Conservation (phyloP, 2,888 invertebrate species). For the Disparrhopalites patrizii region DNA sequence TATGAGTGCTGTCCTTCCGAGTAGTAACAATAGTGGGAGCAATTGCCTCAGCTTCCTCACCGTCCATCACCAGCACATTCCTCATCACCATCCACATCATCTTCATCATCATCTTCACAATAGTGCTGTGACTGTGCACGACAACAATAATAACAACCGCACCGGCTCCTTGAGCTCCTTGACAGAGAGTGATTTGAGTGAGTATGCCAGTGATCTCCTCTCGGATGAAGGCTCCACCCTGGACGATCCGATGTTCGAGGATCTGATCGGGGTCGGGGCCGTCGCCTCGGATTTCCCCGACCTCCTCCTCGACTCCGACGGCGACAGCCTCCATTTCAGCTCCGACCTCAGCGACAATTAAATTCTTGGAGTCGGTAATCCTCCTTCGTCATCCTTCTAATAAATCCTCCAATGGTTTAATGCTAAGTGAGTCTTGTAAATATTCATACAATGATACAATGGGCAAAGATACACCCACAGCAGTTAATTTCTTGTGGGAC, state of each 20-base stretch:
- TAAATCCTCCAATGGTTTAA: too few species aligned
- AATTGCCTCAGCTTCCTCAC: not conserved
- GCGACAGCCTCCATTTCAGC: conserved; percentile 55
- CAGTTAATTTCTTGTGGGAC: too few species aligned
- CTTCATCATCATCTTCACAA: not conserved
- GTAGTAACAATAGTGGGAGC: not conserved
- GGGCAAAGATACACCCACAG: too few species aligned
- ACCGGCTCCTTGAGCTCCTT: conserved; percentile 47
- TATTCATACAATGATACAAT: too few species aligned
- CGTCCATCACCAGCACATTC: too few species aligned
- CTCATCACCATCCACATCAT: not conserved
- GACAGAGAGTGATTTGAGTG: conserved; percentile 48
- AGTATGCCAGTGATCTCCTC: conserved; percentile 48
- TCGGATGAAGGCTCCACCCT: conserved; percentile 51
- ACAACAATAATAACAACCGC: conserved; percentile 24
- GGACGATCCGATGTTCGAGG: conserved; percentile 51
- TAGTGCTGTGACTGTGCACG: not conserved
- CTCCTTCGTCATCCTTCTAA: too few species aligned
- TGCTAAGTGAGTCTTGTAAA: too few species aligned
- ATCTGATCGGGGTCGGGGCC: conserved; percentile 46
- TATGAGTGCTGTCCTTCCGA: not conserved
- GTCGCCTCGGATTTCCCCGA: conserved; percentile 51
- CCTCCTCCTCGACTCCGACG: conserved; percentile 60
- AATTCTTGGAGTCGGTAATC: not conserved
- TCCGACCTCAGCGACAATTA: conserved; percentile 23